These are phyloP conservation scores for Tryphoninae sp. DNA, from an alignment of 2,888 invertebrate species.

Conservation along the genomic window DNA sequence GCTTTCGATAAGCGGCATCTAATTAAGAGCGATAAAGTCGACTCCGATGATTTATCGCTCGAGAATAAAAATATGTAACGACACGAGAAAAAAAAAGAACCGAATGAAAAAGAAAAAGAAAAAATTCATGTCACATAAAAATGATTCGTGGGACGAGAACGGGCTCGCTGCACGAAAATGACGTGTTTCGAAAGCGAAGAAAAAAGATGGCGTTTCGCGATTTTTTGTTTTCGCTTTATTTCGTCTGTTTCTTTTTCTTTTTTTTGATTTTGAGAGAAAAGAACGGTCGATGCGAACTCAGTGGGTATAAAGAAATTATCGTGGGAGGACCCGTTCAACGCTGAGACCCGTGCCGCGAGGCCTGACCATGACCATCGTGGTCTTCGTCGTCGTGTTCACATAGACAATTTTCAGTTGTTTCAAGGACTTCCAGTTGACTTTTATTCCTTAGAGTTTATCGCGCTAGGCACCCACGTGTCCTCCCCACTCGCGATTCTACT, in stretches of 20 bases:
- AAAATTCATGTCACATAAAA: constrained; percentile 3
- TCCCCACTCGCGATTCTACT: constrained; percentile 15
- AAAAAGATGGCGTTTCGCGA: constrained; percentile 13
- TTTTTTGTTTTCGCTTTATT: no score
- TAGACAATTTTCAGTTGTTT: constrained; percentile 60
- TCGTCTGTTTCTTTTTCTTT: neutral
- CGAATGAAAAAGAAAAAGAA: neutral
- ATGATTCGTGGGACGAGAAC: neutral
- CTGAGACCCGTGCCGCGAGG: constrained; percentile 48
- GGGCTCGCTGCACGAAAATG: constrained; percentile 27
- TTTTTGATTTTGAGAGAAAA: constrained; percentile 30
- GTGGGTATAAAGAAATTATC: constrained; percentile 59
- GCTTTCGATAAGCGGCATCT: constrained; percentile 58
- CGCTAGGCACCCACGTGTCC: constrained; percentile 49
- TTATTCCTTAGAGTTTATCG: constrained; percentile 52
- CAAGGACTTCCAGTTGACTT: constrained; percentile 60
- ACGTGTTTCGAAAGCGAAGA: constrained; percentile 28
- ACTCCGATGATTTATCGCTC: constrained; percentile 49
- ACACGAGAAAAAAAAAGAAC: constrained; percentile 8
- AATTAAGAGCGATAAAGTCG: constrained; percentile 54
- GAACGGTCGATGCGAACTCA: constrained; percentile 50
- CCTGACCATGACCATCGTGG: constrained; percentile 61
- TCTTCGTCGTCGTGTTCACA: constrained; percentile 41
- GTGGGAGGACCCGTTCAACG: constrained; percentile 62
- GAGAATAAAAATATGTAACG: constrained; percentile 25